Conservation (phyloP, 2,797 vertebrate species). For the Amazonetta brasiliensis region DNA sequence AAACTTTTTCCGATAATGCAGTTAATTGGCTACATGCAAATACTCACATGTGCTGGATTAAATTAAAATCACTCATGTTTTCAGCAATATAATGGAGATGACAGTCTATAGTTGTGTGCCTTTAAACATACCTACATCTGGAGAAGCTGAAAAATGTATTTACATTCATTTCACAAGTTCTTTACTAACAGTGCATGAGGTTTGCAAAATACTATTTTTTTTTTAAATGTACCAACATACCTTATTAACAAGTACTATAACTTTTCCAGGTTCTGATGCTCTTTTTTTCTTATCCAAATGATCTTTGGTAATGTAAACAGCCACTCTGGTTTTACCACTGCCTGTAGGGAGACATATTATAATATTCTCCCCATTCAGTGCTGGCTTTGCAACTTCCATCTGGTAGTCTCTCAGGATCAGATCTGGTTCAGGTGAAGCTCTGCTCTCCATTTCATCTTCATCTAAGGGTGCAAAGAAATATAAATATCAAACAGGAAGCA, state of each 20-base stretch:
- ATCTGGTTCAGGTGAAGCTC: constrained; percentile 76
- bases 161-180: not conserved
- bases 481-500: constrained; percentile 6
- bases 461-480: constrained; percentile 73
- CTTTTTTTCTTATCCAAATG: constrained; percentile 88
- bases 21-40: not conserved
- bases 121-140: not conserved
- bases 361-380: constrained; percentile 92
- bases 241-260: constrained; percentile 95
- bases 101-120: not conserved
- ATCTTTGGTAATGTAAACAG: constrained; percentile 92
- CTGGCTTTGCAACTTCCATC: constrained; percentile 90
- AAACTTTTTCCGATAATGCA: not conserved
- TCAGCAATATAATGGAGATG: not conserved
- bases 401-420: constrained; percentile 92
- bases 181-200: not conserved
- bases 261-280: constrained; percentile 83
- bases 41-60: not conserved
- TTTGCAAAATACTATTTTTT: not conserved
- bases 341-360: constrained; percentile 97
- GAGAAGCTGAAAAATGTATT: not conserved
- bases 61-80: not conserved
- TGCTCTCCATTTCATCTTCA: constrained; percentile 52
- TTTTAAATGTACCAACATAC: constrained; percentile 72
- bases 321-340: constrained; percentile 96